Evolutionary conservation across 37 sponge, comb jelly and placozoan genomes (phyloP), one percentile per base, ranked within the genome.

Genomic region (Lycopodina hypogea): DNA sequence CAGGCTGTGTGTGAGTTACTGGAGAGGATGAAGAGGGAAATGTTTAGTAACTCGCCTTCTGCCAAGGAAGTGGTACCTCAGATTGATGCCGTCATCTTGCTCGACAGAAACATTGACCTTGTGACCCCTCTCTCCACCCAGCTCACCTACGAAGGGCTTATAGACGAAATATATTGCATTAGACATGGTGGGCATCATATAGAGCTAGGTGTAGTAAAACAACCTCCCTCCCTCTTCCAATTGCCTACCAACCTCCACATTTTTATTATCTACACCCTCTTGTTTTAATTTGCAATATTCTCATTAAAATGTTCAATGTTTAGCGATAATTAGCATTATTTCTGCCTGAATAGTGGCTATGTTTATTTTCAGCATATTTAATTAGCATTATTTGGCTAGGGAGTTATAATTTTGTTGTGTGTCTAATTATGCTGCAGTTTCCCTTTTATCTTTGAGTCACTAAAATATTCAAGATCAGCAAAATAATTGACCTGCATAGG

Each of bases 91-190:
- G 50, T 99, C 17, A 64, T 99, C 28, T 80, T 99, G 51, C 59
- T 99, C 48, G 99, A 99, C 78, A 79, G 99, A 22, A 76, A 76
- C 36, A 90, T 96, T 29, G 99, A 99, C 81, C 87, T 99, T 18
- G n/a, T 99, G 45, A 92, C 99, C 28, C 90, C 94, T 42, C 84
- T 99, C 64, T 88, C 86, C 65, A 90, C 99, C 8, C 99, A 91
- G 60, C 85, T 99, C 58, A 99, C 99, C 15, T 93, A 96, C 48
- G 99, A 99, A 76, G 99, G 96, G 32, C 87, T 99, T 34, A 86
- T 99, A 58, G 96, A 99, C 72, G 94, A 95, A 81, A 62, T 94
- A 4, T 95, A 86, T 75, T 90, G 93, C 52, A 92, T 99, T 52
- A 91, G 83, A 56, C 75, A 93, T 60, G 77, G 92, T 86, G 53